Conservation (phyloP, 1,140 invertebrate genomes). For the Brachionus koreanus region DNA sequence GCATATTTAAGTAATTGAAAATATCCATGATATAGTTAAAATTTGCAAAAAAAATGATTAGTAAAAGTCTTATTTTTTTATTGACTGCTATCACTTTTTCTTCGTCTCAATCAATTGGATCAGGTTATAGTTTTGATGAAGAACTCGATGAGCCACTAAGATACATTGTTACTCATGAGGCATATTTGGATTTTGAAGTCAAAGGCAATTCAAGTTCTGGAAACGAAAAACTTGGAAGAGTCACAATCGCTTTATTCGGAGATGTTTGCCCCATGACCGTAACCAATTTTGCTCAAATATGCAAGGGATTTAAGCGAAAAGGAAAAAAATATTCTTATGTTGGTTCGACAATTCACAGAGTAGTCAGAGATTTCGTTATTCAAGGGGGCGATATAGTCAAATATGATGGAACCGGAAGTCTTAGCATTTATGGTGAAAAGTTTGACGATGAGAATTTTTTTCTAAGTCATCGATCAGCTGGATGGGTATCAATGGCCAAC, state of each 20-base stretch:
- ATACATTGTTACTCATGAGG: conserved; percentile 30
- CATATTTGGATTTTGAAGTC: conserved; percentile 45
- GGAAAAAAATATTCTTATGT: conserved; percentile 47
- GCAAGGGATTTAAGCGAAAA: conserved; percentile 28
- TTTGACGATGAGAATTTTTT: conserved; percentile 63
- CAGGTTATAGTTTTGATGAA: neutral
- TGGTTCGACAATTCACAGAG: conserved; percentile 76
- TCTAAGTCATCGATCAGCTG: conserved; percentile 50
- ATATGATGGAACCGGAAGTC: conserved; percentile 47
- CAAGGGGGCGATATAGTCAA: conserved; percentile 39
- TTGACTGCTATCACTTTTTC: neutral
- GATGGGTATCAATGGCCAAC: conserved; percentile 54
- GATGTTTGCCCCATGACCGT: conserved; percentile 56
- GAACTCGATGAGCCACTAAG: neutral
- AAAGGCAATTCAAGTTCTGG: conserved; percentile 46
- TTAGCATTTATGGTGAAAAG: conserved; percentile 82
- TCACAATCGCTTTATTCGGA: conserved; percentile 57
- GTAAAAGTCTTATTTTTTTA: neutral
- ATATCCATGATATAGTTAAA: neutral
- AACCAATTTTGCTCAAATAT: conserved; percentile 52
- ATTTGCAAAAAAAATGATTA: neutral
- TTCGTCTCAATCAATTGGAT: neutral
- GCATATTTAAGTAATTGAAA: neutral
- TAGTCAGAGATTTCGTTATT: conserved; percentile 83
- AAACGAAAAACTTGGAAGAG: conserved; percentile 46